Evolutionary conservation across 2,888 invertebrate genomes (phyloP).

Genomic region (Latrodectus elegans): DNA sequence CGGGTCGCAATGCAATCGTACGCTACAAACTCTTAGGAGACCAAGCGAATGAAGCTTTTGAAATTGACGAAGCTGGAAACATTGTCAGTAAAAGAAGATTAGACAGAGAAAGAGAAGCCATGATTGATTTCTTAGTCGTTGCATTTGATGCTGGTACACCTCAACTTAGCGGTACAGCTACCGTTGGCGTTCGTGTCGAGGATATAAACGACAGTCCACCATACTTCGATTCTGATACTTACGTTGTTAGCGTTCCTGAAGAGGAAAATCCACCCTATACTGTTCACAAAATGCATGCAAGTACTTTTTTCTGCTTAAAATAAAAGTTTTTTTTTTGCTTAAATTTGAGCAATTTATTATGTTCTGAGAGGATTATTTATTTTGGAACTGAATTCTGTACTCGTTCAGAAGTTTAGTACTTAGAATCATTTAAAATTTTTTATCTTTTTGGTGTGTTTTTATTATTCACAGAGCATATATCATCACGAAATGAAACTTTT

Average conservation of each 20-base stretch:
- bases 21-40: conserved; percentile 83
- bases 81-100: conserved; percentile 70
- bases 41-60: conserved; percentile 71
- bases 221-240: conserved; percentile 77
- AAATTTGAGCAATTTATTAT: no score
- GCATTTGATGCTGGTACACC: conserved; percentile 72
- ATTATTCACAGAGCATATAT: no score
- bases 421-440: no score
- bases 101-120: conserved; percentile 71
- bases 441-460: no score
- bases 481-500: no score
- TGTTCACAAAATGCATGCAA: conserved; percentile 71
- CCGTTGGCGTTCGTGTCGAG: conserved; percentile 81
- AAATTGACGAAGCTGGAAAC: conserved; percentile 70
- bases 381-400: no score
- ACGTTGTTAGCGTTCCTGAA: conserved; percentile 71
- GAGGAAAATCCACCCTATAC: conserved; percentile 71
- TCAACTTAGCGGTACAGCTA: conserved; percentile 71
- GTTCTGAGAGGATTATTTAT: no score
- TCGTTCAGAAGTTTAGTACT: no score
- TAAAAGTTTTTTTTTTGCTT: no score
- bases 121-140: conserved; percentile 71
- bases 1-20: conserved; percentile 85
- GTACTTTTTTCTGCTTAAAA: conserved; percentile 9
- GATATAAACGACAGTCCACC: conserved; percentile 93